Evolutionary conservation across 2,888 invertebrate genomes (phyloP).

Genomic region (Imbricaverruca yamaguchii): DNA sequence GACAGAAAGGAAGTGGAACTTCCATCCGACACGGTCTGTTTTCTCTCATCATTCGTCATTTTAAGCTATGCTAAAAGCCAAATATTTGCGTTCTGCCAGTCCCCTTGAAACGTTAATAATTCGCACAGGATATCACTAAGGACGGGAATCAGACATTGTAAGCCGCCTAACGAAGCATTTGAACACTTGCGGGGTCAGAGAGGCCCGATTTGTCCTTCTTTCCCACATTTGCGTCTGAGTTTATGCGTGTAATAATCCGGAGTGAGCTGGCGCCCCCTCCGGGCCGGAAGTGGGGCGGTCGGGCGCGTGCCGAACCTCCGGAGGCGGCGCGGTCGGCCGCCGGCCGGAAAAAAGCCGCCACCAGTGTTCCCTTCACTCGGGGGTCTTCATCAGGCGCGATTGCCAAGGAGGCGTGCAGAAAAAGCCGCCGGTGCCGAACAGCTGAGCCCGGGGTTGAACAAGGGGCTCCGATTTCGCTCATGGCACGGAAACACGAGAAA

Average conservation of each 20-base stretch:
- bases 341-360: not conserved
- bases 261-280: not conserved
- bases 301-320: not conserved
- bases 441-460: constrained; percentile 2
- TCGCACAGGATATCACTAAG: constrained; percentile 5
- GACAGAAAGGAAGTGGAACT: no score
- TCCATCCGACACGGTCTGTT: no score
- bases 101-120: not conserved
- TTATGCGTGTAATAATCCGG: constrained; percentile 18
- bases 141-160: not conserved
- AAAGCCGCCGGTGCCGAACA: not conserved
- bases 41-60: no score
- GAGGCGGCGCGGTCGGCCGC: not conserved
- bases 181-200: not conserved
- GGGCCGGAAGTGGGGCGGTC: not conserved
- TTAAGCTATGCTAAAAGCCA: no score
- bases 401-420: not conserved
- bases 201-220: not conserved
- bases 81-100: not conserved
- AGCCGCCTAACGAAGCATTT: not conserved
- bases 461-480: constrained; percentile 17
- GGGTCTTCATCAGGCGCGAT: constrained; percentile 9
- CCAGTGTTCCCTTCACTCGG: constrained; percentile 12
- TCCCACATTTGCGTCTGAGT: constrained; percentile 18
- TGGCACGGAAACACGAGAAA: constrained; percentile 4